Conservation (phyloP, 2,797 vertebrate species). For the Tokudaia muenninki region DNA sequence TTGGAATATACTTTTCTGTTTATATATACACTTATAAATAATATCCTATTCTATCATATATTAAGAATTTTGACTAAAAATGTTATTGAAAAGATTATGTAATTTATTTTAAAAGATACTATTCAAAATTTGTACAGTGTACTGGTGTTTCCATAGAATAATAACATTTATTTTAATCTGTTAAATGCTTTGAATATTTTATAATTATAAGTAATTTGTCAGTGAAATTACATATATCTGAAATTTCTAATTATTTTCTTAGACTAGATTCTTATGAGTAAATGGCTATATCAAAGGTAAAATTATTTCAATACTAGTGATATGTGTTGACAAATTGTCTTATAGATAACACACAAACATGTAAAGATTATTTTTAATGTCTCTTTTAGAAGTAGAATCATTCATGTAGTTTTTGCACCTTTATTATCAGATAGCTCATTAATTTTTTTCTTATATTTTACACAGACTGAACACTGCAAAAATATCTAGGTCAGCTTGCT, state of each 20-base stretch:
- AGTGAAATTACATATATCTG: neutral
- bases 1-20: neutral
- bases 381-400: neutral
- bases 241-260: neutral
- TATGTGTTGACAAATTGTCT: neutral
- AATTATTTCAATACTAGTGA: constrained; percentile 15
- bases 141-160: neutral
- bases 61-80: constrained; percentile 10
- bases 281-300: neutral
- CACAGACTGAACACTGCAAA: neutral
- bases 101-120: neutral
- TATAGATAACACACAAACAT: neutral
- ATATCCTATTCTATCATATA: neutral
- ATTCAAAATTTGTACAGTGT: neutral
- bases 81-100: neutral
- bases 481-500: neutral
- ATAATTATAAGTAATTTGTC: neutral
- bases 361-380: neutral
- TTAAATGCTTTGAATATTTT: constrained; percentile 10
- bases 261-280: constrained; percentile 29
- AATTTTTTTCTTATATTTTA: constrained; percentile 35
- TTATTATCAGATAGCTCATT: neutral
- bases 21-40: neutral
- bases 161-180: neutral
- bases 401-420: neutral